Conservation (phyloP, 2,113 vertebrate species). For the Melanocharis versteri region DNA sequence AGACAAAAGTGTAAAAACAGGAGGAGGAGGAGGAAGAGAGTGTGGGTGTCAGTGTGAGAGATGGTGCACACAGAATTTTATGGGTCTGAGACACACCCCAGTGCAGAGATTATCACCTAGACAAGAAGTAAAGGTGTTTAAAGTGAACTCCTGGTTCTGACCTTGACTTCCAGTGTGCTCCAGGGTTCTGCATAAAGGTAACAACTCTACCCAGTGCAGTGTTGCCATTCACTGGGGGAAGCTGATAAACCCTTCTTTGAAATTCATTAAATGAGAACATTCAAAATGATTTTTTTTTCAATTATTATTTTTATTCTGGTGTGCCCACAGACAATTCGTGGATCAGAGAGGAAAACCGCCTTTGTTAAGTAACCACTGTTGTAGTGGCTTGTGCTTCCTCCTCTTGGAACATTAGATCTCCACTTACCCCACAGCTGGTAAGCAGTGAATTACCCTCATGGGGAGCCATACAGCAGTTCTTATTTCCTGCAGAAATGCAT, state of each 20-base stretch:
- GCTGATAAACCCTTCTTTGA: background rate
- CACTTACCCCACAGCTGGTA: background rate
- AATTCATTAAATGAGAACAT: background rate
- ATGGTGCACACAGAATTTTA: background rate
- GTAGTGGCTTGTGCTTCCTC: background rate
- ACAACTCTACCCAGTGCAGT: background rate
- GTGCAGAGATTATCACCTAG: background rate
- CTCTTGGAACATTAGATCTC: background rate
- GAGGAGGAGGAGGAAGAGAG: background rate
- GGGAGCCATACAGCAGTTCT: background rate
- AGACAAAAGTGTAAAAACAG: background rate
- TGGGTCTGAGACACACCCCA: background rate
- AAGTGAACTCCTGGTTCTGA: background rate
- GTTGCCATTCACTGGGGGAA: fast-evolving
- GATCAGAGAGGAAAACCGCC: background rate
- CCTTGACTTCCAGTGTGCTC: background rate
- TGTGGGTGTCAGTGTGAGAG: background rate
- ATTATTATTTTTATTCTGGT: background rate
- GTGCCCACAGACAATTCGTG: background rate
- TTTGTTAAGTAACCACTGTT: background rate
- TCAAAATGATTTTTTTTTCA: background rate
- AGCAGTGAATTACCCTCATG: background rate
- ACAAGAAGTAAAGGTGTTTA: background rate
- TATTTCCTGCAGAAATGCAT: background rate
- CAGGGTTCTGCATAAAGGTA: background rate